A percentile compares a stretch with the other conserved stretches of the same genome.
Evolutionary conservation across 2,888 invertebrate genomes (phyloP).

Genomic region (Trilocha varians): DNA sequence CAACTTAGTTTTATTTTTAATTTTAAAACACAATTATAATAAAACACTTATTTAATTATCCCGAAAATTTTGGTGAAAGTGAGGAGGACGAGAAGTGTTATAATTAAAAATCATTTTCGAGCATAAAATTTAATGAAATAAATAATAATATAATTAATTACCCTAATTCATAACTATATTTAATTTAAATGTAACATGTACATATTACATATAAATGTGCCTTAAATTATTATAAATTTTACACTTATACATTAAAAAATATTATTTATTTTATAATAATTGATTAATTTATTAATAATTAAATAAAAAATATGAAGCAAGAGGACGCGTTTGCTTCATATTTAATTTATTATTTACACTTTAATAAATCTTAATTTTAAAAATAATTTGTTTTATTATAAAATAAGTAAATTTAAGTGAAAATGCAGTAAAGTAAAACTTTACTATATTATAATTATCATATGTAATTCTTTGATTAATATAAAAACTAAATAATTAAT

Average conservation of each 20-base stretch:
- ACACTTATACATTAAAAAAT: not conserved
- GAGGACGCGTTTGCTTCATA: constrained; percentile 63
- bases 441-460: not conserved
- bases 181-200: constrained; percentile 25
- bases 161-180: no score
- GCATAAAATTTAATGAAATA: no score
- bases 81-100: no score
- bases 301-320: constrained; percentile 44
- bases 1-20: no score
- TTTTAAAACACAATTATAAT: no score
- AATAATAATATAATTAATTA: no score
- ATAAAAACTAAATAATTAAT: constrained; percentile 3
- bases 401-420: constrained; percentile 34
- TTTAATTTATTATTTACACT: constrained; percentile 19
- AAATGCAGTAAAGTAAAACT: constrained; percentile 45
- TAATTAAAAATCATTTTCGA: no score
- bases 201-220: constrained; percentile 11
- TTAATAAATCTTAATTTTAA: no score
- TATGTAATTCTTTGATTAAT: not conserved
- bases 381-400: not conserved
- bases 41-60: no score
- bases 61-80: no score
- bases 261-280: not conserved
- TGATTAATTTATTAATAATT: constrained; percentile 2
- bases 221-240: no score